These are phyloP conservation scores for Arion vulgaris DNA, from an alignment of 1,140 invertebrate species.

Conservation along the genomic window DNA sequence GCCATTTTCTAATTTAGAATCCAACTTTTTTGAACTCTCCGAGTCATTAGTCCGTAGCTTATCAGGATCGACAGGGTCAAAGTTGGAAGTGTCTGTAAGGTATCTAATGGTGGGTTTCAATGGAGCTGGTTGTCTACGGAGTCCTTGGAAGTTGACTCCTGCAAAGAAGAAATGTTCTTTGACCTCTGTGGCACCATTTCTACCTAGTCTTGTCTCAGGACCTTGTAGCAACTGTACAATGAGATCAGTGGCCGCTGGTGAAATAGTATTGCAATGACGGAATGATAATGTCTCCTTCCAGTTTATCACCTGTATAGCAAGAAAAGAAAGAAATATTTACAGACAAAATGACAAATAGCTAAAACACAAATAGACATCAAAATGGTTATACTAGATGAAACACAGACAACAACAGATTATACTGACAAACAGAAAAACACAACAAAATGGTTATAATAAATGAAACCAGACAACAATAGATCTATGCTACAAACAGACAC, in stretches of 20 bases:
- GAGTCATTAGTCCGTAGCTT: conserved; percentile 82
- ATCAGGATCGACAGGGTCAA: conserved; percentile 83
- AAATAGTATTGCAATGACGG: conserved; percentile 88
- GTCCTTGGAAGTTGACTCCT: conserved; percentile 88
- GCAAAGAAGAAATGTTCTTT: conserved; percentile 95
- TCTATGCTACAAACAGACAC: too few species aligned
- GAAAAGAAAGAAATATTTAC: neutral
- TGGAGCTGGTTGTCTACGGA: conserved; percentile 89
- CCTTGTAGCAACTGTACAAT: conserved; percentile 93
- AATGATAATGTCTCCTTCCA: conserved; percentile 92
- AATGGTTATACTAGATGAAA: too few species aligned
- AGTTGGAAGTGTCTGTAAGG: conserved; percentile 94
- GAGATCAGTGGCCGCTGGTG: conserved; percentile 89
- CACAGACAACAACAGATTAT: too few species aligned
- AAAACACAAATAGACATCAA: too few species aligned
- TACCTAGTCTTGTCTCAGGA: conserved; percentile 90
- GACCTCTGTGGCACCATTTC: conserved; percentile 91
- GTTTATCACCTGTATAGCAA: conserved; percentile 90
- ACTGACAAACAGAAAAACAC: too few species aligned
- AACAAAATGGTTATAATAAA: too few species aligned
- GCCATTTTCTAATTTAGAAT: conserved; percentile 81
- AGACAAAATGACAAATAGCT: too few species aligned
- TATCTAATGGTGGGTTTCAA: conserved; percentile 95
- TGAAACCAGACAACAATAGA: too few species aligned
- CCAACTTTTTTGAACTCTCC: conserved; percentile 66